Conservation (phyloP, 2,797 vertebrate genomes). For the Sebastes baramenuke region DNA sequence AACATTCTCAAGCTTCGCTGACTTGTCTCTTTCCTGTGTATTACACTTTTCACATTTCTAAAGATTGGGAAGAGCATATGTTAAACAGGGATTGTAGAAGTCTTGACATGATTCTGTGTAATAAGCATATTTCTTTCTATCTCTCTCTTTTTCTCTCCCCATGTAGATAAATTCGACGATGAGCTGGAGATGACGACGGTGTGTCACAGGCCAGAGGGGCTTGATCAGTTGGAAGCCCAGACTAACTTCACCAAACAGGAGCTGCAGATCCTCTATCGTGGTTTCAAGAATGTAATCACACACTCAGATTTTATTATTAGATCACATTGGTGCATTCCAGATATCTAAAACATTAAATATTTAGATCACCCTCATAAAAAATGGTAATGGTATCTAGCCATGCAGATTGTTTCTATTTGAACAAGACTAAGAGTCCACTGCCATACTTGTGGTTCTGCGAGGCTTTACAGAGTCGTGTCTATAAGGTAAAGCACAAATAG, state of each 20-base stretch:
- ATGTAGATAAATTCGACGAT: constrained; percentile 92
- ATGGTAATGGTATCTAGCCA: neutral
- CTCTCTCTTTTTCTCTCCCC: neutral
- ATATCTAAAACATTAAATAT: neutral
- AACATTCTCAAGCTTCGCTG: constrained; percentile 15
- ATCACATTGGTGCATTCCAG: neutral
- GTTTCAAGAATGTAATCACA: constrained; percentile 93
- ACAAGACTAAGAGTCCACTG: no score
- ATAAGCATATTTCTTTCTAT: neutral
- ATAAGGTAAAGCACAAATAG: no score
- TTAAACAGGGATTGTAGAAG: neutral
- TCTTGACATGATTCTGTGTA: neutral
- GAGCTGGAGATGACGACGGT: constrained; percentile 95
- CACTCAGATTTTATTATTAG: neutral
- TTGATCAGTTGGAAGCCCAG: constrained; percentile 93
- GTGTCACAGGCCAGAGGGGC: constrained; percentile 92
- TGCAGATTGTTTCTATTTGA: neutral
- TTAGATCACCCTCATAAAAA: neutral
- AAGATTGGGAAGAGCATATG: neutral
- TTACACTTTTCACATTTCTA: neutral
- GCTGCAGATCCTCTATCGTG: constrained; percentile 96
- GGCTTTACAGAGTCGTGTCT: no score
- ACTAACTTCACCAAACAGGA: constrained; percentile 97
- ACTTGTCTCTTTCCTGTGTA: constrained; percentile 5
- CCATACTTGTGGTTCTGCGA: no score